A percentile compares a stretch with the other conserved stretches of the same genome.
These are phyloP conservation scores for Zaprionus capensis DNA, from an alignment of 1,140 invertebrate genomes.

Conservation along the genomic window DNA sequence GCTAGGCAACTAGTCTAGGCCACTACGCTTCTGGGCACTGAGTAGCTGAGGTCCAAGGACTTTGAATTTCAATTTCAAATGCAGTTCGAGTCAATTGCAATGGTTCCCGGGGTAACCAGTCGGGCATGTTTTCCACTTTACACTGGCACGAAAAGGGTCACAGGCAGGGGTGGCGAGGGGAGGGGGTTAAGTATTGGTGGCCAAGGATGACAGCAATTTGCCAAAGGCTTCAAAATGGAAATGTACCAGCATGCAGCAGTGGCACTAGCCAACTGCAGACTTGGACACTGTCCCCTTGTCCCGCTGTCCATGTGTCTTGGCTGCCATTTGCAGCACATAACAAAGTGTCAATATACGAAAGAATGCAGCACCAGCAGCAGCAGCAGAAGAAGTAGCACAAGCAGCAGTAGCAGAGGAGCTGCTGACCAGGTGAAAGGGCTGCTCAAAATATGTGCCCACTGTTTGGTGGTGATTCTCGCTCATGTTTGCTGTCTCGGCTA, in stretches of 20 bases:
- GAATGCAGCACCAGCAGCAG: slow-evolving; percentile 19
- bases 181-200: neutral
- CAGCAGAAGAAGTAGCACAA: slow-evolving; percentile 14
- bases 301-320: slow-evolving; percentile 37
- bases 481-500: slow-evolving; percentile 23
- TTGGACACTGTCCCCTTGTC: slow-evolving; percentile 5
- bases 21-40: neutral
- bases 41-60: neutral
- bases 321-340: slow-evolving; percentile 75
- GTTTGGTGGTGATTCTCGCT: slow-evolving; percentile 8
- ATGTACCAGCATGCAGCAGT: slow-evolving; percentile 20
- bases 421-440: slow-evolving; percentile 12
- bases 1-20: slow-evolving; percentile 34
- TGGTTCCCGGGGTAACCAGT: slow-evolving; percentile 49
- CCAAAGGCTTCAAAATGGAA: slow-evolving; percentile 49
- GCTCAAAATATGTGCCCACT: slow-evolving; percentile 24
- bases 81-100: slow-evolving; percentile 73
- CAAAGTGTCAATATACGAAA: slow-evolving; percentile 76
- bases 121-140: slow-evolving; percentile 50
- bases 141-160: slow-evolving; percentile 1
- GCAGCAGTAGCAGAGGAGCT: slow-evolving; percentile 6
- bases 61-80: slow-evolving; percentile 61
- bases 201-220: slow-evolving; percentile 50
- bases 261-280: neutral
- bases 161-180: neutral